phyloP scores from a whole-genome alignment of 37 sponge, comb jelly and placozoan species.

The Trichoplax adhaerens region DNA sequence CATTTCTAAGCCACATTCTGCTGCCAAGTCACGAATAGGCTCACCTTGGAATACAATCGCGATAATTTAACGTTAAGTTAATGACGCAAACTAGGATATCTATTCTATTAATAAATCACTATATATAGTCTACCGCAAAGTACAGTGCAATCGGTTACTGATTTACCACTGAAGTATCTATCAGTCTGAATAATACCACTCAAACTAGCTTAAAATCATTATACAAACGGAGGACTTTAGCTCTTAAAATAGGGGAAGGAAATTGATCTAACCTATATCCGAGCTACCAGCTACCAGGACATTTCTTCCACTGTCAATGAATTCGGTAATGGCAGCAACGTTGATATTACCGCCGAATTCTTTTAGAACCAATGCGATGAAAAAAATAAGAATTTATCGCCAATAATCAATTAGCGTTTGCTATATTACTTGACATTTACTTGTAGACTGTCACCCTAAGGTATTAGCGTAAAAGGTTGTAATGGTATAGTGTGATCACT shows the following conservation, averaged over 20 bases:
- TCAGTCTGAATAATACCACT: not conserved
- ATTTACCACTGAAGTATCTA: not conserved
- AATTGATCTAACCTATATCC: slow-evolving; percentile 26
- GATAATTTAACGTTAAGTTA: too few species aligned
- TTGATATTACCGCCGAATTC: slow-evolving; percentile 79
- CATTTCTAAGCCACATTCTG: slow-evolving; percentile 77
- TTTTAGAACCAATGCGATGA: slow-evolving; percentile 4
- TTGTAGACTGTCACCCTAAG: too few species aligned
- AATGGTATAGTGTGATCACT: too few species aligned
- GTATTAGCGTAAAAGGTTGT: too few species aligned
- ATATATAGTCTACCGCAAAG: not conserved
- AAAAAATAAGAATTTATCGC: not conserved
- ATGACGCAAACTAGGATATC: too few species aligned
- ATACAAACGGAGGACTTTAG: not conserved
- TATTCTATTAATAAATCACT: too few species aligned
- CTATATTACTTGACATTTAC: not conserved
- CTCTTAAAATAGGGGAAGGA: not conserved
- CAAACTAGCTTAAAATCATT: not conserved
- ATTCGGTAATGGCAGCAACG: slow-evolving; percentile 46
- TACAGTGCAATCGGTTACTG: not conserved
- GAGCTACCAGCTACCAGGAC: slow-evolving; percentile 72
- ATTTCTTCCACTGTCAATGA: slow-evolving; percentile 80
- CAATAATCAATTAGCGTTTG: not conserved
- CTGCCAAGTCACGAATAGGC: slow-evolving; percentile 60
- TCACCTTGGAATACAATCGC: slow-evolving; percentile 12